Percentiles rank a stretch among this genome's conserved stretches.
phyloP scores from a whole-genome alignment of 2,797 vertebrate species.

The Centropyge bicolor region DNA sequence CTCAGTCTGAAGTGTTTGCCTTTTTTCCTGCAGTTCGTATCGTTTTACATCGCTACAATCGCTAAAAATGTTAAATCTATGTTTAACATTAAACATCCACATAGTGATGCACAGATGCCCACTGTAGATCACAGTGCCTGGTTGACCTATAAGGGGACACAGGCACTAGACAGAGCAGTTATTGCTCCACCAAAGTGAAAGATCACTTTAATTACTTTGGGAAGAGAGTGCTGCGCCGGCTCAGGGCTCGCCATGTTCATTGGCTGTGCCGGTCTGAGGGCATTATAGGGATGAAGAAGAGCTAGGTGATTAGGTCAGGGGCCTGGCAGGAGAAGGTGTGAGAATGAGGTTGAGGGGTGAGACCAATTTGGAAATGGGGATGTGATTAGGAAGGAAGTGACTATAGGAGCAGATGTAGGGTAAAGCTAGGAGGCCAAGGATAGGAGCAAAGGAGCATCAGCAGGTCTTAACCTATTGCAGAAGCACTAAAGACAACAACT shows the following conservation, averaged over 20 bases:
- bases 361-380: conserved; percentile 34
- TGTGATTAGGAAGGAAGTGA: conserved; percentile 31
- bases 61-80: neutral
- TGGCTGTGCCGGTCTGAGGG: conserved; percentile 14
- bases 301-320: conserved; percentile 23
- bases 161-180: neutral
- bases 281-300: conserved; percentile 22
- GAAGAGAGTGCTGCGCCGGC: conserved; percentile 20
- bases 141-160: neutral
- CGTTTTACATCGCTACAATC: no score
- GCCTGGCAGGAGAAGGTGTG: conserved; percentile 2
- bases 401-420: conserved; percentile 7
- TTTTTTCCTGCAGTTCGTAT: neutral
- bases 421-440: conserved; percentile 25
- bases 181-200: conserved; percentile 32
- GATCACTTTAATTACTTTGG: conserved; percentile 29
- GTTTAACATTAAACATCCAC: neutral
- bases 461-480: neutral
- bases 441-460: neutral
- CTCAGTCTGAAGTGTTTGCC: neutral
- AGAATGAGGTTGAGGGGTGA: conserved; percentile 29
- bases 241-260: conserved; percentile 2
- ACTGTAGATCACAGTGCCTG: neutral
- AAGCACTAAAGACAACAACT: neutral
- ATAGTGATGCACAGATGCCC: neutral